Evolutionary conservation across 2,797 vertebrate species (phyloP).

Genomic region (Xenops minutus): DNA sequence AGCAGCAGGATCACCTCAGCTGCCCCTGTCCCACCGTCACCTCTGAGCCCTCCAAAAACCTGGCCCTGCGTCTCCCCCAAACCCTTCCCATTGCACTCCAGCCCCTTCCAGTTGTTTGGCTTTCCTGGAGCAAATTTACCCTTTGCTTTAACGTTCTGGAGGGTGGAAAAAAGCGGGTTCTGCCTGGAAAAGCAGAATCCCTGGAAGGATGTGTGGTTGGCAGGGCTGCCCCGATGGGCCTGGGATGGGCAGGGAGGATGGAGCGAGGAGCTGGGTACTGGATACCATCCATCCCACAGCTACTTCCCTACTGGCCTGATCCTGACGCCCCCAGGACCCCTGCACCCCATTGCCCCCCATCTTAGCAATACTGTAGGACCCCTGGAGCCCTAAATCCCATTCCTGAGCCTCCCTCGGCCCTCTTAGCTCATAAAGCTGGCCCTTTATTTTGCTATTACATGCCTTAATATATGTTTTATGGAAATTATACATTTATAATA

Average conservation of each 20-base stretch:
- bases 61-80: background rate
- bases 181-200: background rate
- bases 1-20: rapidly evolving
- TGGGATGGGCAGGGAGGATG: background rate
- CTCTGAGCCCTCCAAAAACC: background rate
- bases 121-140: background rate
- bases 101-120: background rate
- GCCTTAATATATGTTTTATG: conserved; percentile 82
- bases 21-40: rapidly evolving
- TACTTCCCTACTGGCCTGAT: background rate
- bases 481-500: conserved; percentile 68
- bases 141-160: background rate
- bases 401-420: background rate
- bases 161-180: background rate
- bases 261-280: background rate
- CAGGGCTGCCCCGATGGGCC: background rate
- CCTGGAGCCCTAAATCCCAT: background rate
- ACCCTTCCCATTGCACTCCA: background rate
- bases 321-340: background rate
- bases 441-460: conserved; percentile 79
- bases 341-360: background rate
- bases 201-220: background rate
- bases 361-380: conserved; percentile 53
- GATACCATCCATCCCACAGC: background rate
- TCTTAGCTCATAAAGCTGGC: conserved; percentile 72